These are phyloP conservation scores for Perizoma affinitatum DNA, from an alignment of 2,888 invertebrate genomes.

Conservation along the genomic window DNA sequence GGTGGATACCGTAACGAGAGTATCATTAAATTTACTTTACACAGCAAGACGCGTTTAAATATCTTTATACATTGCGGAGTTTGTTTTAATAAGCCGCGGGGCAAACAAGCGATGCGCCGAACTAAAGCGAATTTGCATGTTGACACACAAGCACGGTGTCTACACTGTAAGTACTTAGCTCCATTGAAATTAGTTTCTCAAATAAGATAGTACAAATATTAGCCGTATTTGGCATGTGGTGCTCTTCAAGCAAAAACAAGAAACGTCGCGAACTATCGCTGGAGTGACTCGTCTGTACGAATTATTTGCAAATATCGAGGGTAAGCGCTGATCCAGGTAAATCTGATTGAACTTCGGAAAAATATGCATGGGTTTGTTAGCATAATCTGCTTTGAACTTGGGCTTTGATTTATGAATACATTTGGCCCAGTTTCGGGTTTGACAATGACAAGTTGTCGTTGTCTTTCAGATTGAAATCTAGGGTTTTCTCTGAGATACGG, in stretches of 20 bases:
- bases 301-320: conserved; percentile 19
- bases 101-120: conserved; percentile 64
- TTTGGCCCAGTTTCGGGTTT: conserved; percentile 8
- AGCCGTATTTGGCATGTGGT: conserved; percentile 40
- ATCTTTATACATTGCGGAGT: conserved; percentile 64
- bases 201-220: conserved; percentile 57
- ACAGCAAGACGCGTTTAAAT: conserved; percentile 54
- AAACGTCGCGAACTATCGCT: conserved; percentile 18
- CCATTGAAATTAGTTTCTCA: conserved; percentile 60
- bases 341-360: conserved; percentile 25
- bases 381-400: conserved; percentile 25
- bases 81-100: conserved; percentile 59
- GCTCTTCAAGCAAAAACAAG: conserved; percentile 21
- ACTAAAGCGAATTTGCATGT: conserved; percentile 70
- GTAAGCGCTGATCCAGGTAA: conserved; percentile 21
- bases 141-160: conserved; percentile 49
- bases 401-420: conserved; percentile 19
- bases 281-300: conserved; percentile 2
- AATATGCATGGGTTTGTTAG: conserved; percentile 25
- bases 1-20: conserved; percentile 47
- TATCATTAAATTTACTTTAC: conserved; percentile 62
- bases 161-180: conserved; percentile 20
- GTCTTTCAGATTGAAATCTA: background rate
- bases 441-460: background rate
- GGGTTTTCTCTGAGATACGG: background rate